Conservation (phyloP, 1,140 invertebrate species). For the Rhagoletis zephyria region DNA sequence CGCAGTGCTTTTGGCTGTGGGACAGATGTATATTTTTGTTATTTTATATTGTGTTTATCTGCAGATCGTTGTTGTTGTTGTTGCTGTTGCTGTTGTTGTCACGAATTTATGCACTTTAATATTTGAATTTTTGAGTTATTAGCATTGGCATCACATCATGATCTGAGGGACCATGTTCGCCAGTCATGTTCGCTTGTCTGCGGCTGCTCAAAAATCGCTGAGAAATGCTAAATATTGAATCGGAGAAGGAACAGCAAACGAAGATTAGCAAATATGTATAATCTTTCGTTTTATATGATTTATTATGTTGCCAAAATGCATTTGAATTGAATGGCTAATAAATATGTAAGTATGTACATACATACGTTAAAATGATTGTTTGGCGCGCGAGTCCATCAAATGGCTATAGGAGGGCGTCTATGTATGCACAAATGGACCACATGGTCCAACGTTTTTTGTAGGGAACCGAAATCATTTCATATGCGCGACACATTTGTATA, state of each 20-base stretch:
- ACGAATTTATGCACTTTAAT: constrained; percentile 53
- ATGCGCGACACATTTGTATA: constrained; percentile 29
- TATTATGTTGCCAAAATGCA: constrained; percentile 40
- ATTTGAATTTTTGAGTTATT: constrained; percentile 51
- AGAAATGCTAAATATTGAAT: neutral
- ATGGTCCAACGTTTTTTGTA: too few species aligned
- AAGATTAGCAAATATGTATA: neutral
- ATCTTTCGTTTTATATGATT: constrained; percentile 38
- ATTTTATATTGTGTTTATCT: neutral
- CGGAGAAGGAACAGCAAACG: neutral
- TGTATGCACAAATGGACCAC: too few species aligned
- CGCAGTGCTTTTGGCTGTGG: neutral
- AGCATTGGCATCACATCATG: constrained; percentile 54
- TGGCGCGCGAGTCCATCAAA: neutral
- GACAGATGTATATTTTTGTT: neutral
- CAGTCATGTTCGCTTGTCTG: constrained; percentile 40
- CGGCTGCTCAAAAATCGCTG: constrained; percentile 22
- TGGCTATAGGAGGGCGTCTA: neutral
- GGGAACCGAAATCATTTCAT: constrained; percentile 6
- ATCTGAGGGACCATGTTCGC: constrained; percentile 48
- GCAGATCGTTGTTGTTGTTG: neutral
- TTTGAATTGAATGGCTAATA: constrained; percentile 36
- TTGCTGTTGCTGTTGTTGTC: constrained; percentile 7
- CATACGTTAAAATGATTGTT: neutral
- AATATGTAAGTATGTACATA: too few species aligned